Evolutionary conservation across 1,140 invertebrate species (phyloP), one percentile per base, ranked within the genome.

Genomic region (Drosophila trapezifrons): DNA sequence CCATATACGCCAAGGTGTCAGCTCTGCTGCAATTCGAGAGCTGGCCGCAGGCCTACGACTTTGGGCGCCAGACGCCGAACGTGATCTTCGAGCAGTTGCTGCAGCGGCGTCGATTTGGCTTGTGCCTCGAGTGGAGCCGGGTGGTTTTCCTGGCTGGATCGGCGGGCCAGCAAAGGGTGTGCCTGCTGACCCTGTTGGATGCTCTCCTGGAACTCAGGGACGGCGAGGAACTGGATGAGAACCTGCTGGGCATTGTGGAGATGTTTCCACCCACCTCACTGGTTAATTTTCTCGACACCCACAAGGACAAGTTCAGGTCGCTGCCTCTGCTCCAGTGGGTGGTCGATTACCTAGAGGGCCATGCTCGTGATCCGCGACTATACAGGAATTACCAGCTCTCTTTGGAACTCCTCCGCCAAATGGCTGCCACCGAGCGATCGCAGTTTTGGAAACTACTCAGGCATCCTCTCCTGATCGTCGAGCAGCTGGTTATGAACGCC

Each of bases 401-500:
- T 0, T 22, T 91, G 43, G 79, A 71, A 6, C 75, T 92, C 10
- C 65, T 91, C 18, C 76, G 82, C 2, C 77, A 89, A 65, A 92
- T 96, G 42, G 93, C 94, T 13, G 15, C 58, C 0, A 92, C 91
- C 18, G 93, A 95, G 65, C 93, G 94, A 60, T 71, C 92, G 15
- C 85, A 94, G 9, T 94, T 95, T 49, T 94, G 94, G 92, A 93
- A 94, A 66, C 80, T 96, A 5, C 93, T 96, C 25, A 93, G 94
- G 20, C 93, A 94, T 70, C 96, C 96, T 0, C 77, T 96, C 17
- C 82, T 95, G 0, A 95, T 96, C 80, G 92, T 96, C 5, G 96
- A 96, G 74, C 95, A 96, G 78, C 92, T 96, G 46, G 79, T 96
- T 2, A 96, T 96, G 96, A 96, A 96, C 77, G 95, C 94, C 1